Percentiles rank a stretch among this genome's conserved stretches.
phyloP scores from a whole-genome alignment of 1,140 invertebrate genomes.

The Eriosoma lanigerum region DNA sequence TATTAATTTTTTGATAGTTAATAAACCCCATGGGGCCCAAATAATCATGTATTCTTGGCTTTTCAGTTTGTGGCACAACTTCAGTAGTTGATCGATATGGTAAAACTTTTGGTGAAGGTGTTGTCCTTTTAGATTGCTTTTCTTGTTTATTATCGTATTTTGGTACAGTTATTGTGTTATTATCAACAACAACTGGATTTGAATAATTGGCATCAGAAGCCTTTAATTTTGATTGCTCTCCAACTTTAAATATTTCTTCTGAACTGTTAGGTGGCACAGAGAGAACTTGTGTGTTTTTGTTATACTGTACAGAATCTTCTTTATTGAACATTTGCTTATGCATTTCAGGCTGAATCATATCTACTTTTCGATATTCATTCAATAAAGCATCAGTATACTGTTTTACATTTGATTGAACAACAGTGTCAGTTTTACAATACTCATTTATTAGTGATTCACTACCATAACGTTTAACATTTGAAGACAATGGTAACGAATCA shows the following conservation, averaged over 20 bases:
- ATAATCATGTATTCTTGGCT: constrained; percentile 32
- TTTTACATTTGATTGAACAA: not conserved
- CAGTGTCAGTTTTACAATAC: constrained; percentile 7
- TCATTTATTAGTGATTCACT: constrained; percentile 5
- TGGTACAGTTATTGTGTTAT: not conserved
- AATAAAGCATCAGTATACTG: constrained; percentile 4
- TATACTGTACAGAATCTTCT: constrained; percentile 11
- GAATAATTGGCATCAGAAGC: constrained; percentile 29
- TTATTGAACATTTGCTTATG: constrained; percentile 37
- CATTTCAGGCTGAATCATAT: constrained; percentile 10
- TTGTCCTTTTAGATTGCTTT: constrained; percentile 44
- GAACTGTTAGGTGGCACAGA: not conserved
- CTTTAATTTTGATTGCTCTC: constrained; percentile 6
- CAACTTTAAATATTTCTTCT: constrained; percentile 12
- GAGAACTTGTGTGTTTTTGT: not conserved
- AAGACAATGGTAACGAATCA: not conserved
- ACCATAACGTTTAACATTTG: constrained; percentile 24
- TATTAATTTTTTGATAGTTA: constrained; percentile 44
- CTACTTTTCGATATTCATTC: constrained; percentile 37
- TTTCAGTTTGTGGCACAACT: constrained; percentile 8
- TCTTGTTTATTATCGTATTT: constrained; percentile 32
- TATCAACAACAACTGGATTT: not conserved
- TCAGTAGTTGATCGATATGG: constrained; percentile 31
- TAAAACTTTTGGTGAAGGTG: constrained; percentile 36
- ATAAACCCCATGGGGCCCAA: constrained; percentile 38